These are phyloP conservation scores for Oscheius sp. DNA, from an alignment of 2,888 invertebrate species.

Conservation along the genomic window DNA sequence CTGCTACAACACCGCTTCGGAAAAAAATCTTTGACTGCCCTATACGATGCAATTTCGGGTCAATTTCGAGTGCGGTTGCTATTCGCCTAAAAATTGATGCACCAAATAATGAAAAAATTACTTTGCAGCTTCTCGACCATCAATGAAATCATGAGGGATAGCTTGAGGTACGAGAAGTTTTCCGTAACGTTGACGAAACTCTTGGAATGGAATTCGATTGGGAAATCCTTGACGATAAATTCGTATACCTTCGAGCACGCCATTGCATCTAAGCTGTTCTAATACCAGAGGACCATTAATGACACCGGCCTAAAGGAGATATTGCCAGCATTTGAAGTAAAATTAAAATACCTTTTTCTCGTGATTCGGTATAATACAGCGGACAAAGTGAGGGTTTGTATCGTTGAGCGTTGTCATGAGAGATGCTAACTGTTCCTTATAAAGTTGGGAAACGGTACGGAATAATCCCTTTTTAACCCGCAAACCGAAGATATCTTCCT, in stretches of 20 bases:
- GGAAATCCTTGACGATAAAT: slow-evolving; percentile 99
- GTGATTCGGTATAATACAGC: slow-evolving; percentile 99
- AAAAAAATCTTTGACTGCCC: slow-evolving; percentile 99
- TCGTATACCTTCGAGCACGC: slow-evolving; percentile 97
- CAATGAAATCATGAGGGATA: slow-evolving; percentile 98
- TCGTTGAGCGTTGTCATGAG: slow-evolving; percentile 88
- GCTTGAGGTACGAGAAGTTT: slow-evolving; percentile 93
- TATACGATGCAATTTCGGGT: slow-evolving; percentile 93
- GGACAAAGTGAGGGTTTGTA: slow-evolving; percentile 98
- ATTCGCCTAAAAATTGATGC: slow-evolving; percentile 65
- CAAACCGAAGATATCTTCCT: slow-evolving; percentile 83
- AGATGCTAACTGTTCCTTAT: slow-evolving; percentile 97
- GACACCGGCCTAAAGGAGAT: slow-evolving; percentile 82
- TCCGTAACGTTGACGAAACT: slow-evolving; percentile 96
- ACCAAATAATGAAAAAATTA: neutral
- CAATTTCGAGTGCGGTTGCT: slow-evolving; percentile 92
- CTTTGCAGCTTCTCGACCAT: slow-evolving; percentile 94
- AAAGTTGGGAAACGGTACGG: slow-evolving; percentile 92
- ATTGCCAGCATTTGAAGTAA: neutral
- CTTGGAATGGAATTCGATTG: slow-evolving; percentile 93
- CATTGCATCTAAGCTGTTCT: slow-evolving; percentile 97
- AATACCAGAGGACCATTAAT: slow-evolving; percentile 97
- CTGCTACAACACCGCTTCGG: slow-evolving; percentile 96
- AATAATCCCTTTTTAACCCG: slow-evolving; percentile 87
- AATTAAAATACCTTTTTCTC: slow-evolving; percentile 83